phyloP scores from a whole-genome alignment of 2,113 vertebrate species.

The Fregetta grallaria region DNA sequence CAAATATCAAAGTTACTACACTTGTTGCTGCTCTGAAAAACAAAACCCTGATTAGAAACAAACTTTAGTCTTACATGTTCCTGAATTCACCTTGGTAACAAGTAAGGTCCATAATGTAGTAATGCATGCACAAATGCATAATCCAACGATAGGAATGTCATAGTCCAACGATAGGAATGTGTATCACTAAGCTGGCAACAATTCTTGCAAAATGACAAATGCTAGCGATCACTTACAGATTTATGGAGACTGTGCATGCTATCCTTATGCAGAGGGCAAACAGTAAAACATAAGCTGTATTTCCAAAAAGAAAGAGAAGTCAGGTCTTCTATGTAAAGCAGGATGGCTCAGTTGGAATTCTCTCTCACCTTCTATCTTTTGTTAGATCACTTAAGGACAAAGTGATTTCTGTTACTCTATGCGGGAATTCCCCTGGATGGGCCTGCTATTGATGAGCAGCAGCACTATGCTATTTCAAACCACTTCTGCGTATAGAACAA shows the following conservation, averaged over 20 bases:
- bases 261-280: neutral
- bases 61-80: neutral
- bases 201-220: neutral
- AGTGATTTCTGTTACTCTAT: neutral
- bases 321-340: neutral
- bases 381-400: neutral
- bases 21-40: neutral
- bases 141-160: accelerated
- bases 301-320: neutral
- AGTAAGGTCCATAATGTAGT: neutral
- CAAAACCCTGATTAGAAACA: neutral
- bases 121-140: neutral
- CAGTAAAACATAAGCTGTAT: neutral
- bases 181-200: neutral
- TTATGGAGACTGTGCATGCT: neutral
- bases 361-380: neutral
- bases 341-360: neutral
- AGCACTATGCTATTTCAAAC: neutral
- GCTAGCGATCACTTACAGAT: neutral
- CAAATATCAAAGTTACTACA: neutral
- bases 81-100: neutral
- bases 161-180: accelerated
- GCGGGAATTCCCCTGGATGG: neutral
- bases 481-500: neutral
- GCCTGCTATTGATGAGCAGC: neutral